Evolutionary conservation across 2,888 invertebrate genomes (phyloP).

Genomic region (Disparrhopalites patrizii): DNA sequence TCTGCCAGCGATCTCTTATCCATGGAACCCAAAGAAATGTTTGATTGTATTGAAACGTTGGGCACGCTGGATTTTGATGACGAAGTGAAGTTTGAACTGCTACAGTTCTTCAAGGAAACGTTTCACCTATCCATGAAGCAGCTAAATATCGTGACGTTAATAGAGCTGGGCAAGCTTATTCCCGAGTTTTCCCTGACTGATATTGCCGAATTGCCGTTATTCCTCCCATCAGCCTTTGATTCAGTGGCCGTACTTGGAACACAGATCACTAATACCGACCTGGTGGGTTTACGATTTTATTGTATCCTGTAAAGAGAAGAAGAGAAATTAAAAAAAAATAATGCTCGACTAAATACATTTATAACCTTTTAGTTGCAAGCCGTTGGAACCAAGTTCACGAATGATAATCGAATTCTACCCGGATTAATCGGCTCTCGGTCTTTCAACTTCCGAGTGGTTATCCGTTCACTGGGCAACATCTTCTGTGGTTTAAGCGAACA

Average conservation of each 20-base stretch:
- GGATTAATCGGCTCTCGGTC: constrained; percentile 39
- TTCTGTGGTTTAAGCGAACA: constrained; percentile 41
- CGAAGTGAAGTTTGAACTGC: constrained; percentile 33
- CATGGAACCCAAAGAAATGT: constrained; percentile 33
- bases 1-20: constrained; percentile 39
- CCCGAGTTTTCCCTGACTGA: constrained; percentile 28
- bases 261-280: constrained; percentile 30
- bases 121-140: constrained; percentile 29
- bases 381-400: constrained; percentile 43
- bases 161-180: constrained; percentile 46
- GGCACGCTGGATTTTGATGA: constrained; percentile 45
- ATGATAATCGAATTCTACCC: constrained; percentile 41
- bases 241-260: constrained; percentile 38
- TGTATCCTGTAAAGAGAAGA: neutral
- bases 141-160: constrained; percentile 33
- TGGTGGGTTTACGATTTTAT: constrained; percentile 31
- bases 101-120: constrained; percentile 35
- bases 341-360: neutral
- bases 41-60: constrained; percentile 44
- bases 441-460: constrained; percentile 39
- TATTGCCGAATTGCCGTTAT: constrained; percentile 32
- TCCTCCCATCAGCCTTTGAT: constrained; percentile 39
- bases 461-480: constrained; percentile 44
- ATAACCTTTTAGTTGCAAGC: constrained; percentile 39
- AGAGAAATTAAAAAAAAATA: neutral